Percentiles rank a stretch among this genome's conserved stretches.
phyloP scores from a whole-genome alignment of 2,888 invertebrate species.

The Xylota segnis region DNA sequence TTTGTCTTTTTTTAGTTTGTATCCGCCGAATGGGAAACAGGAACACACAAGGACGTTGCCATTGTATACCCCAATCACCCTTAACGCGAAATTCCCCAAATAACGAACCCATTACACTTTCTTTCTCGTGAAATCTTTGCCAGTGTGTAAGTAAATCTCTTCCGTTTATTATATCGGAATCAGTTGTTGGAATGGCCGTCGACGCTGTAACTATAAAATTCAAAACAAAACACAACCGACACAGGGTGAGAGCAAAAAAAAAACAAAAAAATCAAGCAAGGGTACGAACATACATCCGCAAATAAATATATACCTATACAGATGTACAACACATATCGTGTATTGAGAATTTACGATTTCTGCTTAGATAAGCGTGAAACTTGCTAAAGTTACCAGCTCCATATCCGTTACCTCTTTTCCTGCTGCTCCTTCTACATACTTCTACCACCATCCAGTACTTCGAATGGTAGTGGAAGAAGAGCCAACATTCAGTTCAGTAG shows the following conservation, averaged over 20 bases:
- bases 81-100: slow-evolving; percentile 1
- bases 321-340: slow-evolving; percentile 67
- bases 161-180: slow-evolving; percentile 52
- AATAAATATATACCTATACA: slow-evolving; percentile 10
- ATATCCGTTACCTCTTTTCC: slow-evolving; percentile 70
- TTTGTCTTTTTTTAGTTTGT: neutral
- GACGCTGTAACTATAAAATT: slow-evolving; percentile 40
- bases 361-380: slow-evolving; percentile 76
- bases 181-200: slow-evolving; percentile 49
- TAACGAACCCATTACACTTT: slow-evolving; percentile 5
- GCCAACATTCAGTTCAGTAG: slow-evolving; percentile 42
- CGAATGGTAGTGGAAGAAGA: slow-evolving; percentile 22
- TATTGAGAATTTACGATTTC: slow-evolving; percentile 76
- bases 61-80: slow-evolving; percentile 1
- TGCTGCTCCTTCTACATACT: neutral
- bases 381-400: slow-evolving; percentile 75
- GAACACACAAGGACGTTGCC: neutral
- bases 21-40: neutral
- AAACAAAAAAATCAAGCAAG: slow-evolving; percentile 12
- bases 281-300: neutral
- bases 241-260: slow-evolving; percentile 10
- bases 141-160: slow-evolving; percentile 50
- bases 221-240: slow-evolving; percentile 33
- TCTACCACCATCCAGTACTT: neutral
- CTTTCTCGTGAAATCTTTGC: slow-evolving; percentile 31